Conservation (phyloP, 2,888 invertebrate species). For the Lymantria monacha region DNA sequence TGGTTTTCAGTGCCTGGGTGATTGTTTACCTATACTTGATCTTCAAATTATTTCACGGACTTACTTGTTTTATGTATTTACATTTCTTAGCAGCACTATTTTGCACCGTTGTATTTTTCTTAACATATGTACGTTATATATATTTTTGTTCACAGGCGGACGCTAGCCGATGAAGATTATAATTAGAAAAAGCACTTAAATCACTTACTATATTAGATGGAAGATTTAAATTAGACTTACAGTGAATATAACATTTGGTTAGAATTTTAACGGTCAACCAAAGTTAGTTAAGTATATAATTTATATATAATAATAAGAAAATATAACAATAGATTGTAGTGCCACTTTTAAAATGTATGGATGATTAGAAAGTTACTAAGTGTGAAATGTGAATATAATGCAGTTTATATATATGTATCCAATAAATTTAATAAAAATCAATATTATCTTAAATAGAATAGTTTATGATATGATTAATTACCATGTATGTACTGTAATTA, state of each 20-base stretch:
- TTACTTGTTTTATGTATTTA: too few species aligned
- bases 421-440: conserved; percentile 13
- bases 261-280: conserved; percentile 48
- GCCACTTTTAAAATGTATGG: conserved; percentile 19
- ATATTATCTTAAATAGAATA: background rate
- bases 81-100: background rate
- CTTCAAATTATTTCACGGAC: too few species aligned
- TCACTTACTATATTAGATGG: conserved; percentile 2
- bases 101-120: background rate
- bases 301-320: conserved; percentile 21
- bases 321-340: conserved; percentile 13
- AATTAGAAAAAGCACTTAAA: conserved; percentile 8
- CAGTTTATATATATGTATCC: conserved; percentile 11
- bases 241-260: conserved; percentile 36
- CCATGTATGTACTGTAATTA: too few species aligned
- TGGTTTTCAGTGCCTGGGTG: too few species aligned
- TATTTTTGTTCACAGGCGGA: conserved; percentile 45
- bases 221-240: conserved; percentile 16
- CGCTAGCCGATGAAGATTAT: conserved; percentile 39
- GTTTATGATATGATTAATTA: conserved; percentile 12
- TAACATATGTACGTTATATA: background rate
- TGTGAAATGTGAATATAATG: conserved; percentile 6
- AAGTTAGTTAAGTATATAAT: conserved; percentile 53
- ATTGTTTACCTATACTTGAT: too few species aligned
- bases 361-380: conserved; percentile 10